A percentile compares a stretch with the other conserved stretches of the same genome.
phyloP scores from a whole-genome alignment of 2,797 vertebrate genomes.

The Clamator glandarius region DNA sequence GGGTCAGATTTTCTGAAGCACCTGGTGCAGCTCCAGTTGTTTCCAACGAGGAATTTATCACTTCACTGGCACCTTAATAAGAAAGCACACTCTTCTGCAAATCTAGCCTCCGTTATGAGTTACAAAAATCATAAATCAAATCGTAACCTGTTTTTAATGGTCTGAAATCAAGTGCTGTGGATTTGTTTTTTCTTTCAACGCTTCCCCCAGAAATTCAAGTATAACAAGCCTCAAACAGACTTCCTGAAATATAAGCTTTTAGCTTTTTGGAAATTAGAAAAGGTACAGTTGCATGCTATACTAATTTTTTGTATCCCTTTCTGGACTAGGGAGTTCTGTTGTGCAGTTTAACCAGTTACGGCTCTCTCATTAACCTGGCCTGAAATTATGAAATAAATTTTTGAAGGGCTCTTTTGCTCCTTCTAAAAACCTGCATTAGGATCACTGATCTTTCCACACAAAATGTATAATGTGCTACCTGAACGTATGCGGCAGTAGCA shows the following conservation, averaged over 20 bases:
- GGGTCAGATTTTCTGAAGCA: neutral
- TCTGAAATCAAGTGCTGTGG: neutral
- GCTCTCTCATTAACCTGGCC: neutral
- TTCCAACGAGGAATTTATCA: neutral
- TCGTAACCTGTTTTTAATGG: neutral
- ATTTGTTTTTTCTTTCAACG: neutral
- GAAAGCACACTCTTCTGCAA: neutral
- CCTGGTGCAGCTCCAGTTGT: neutral
- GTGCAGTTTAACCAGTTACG: neutral
- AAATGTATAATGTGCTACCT: neutral
- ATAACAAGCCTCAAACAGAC: neutral
- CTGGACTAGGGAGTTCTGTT: neutral
- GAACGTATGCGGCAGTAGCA: neutral
- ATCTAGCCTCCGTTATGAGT: neutral
- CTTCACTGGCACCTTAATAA: neutral
- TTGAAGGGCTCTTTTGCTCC: neutral
- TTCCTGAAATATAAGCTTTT: slow-evolving; percentile 8
- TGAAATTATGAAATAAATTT: neutral
- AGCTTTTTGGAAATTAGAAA: neutral
- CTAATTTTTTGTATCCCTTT: neutral
- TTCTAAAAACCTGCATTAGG: neutral
- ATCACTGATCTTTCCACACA: neutral
- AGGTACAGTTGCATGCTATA: neutral
- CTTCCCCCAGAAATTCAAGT: slow-evolving; percentile 7
- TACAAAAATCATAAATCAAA: slow-evolving; percentile 16